Evolutionary conservation across 2,113 vertebrate species (phyloP), one percentile per base, ranked within the genome.

Genomic region (Nymphicus hollandicus): DNA sequence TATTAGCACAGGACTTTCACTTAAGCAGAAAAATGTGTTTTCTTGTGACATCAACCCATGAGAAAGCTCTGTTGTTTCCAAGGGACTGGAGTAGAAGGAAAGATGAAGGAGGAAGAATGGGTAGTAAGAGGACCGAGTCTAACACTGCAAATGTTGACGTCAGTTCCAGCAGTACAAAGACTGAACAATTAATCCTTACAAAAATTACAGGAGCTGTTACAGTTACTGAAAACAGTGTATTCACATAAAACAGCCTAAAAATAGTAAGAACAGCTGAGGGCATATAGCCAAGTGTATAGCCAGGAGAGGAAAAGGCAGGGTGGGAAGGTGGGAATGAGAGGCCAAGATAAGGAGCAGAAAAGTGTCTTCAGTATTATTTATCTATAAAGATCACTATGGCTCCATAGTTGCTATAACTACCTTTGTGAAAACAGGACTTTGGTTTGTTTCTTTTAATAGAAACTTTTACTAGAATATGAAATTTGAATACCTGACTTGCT

Each of bases 401-500:
- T 86, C 49, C 39, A 71, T n/a, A n/a, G 53, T 53, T 83, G 60
- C 55, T 79, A 7, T 41, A 92, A 69, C 47, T 41, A 39, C 66
- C 31, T 43, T 50, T 64, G 23, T 3, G 33, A 78, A 91, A 93
- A 78, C 10, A 2, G 6, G 47, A 49, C 28, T 49, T 31, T 9
- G 68, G 7, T 39, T 70, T 79, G 25, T 73, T 93, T 56, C 49
- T 69, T 83, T 91, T 20, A 64, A 68, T 12, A 81, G 33, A 53
- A 1, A 1, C 20, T 60, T 80, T 60, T 37, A 83, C 63, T 56
- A 49, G 63, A 84, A 84, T 3, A 58, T 6, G 52, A n/a, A 79
- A n/a, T 61, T 11, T 88, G 53, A 88, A 89, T 96, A 99, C 98
- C 98, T 98, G 98, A 96, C 98, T 99, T 99, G 96, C 97, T 96